These are phyloP conservation scores for Bhutanitis thaidina DNA, from an alignment of 2,888 invertebrate species.

Conservation along the genomic window DNA sequence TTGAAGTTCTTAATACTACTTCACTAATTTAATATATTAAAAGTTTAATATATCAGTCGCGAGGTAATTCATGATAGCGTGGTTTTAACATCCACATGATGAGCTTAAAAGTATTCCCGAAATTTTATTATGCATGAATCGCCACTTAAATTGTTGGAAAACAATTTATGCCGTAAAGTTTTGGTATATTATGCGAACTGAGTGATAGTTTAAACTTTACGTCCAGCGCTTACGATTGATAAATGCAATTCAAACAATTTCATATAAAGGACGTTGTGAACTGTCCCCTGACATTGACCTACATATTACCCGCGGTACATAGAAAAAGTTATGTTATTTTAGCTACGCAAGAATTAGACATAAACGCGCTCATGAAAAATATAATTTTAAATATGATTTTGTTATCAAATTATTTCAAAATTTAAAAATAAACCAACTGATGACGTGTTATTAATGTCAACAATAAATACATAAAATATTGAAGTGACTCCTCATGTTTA, in stretches of 20 bases:
- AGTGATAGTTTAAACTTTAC: constrained; percentile 46
- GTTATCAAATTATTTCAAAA: no score
- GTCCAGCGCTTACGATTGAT: constrained; percentile 47
- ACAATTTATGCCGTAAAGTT: constrained; percentile 33
- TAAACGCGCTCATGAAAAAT: constrained; percentile 10
- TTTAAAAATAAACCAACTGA: no score
- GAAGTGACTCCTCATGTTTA: no score
- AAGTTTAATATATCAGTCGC: no score
- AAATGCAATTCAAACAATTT: constrained; percentile 30
- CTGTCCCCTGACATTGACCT: constrained; percentile 71
- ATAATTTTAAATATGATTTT: neutral
- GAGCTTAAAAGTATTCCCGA: no score
- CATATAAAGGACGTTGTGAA: constrained; percentile 43
- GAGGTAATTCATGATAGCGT: no score
- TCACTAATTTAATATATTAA: no score
- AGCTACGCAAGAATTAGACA: neutral
- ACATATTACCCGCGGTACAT: neutral
- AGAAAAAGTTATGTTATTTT: neutral
- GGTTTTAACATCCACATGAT: no score
- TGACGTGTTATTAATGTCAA: no score
- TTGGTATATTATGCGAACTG: constrained; percentile 22
- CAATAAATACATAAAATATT: no score
- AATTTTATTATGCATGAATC: no score
- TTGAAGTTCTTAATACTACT: no score
- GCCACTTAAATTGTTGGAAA: constrained; percentile 21